Percentiles rank a stretch among this genome's conserved stretches.
These are phyloP conservation scores for Diploptera punctata DNA, from an alignment of 2,888 invertebrate species.

Conservation along the genomic window DNA sequence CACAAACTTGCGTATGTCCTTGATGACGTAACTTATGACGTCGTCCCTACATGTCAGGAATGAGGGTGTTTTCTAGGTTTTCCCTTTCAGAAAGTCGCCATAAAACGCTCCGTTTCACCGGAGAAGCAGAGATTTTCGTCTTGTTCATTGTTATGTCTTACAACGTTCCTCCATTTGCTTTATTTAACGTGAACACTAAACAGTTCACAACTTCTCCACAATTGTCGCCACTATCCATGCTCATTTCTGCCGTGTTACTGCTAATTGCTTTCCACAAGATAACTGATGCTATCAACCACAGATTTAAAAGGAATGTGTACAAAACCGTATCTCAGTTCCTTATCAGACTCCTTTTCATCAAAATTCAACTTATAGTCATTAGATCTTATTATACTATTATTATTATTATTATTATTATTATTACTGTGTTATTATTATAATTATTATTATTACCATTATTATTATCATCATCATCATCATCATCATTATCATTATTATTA, in stretches of 20 bases:
- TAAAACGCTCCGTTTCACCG: conserved; percentile 16
- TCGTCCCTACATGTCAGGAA: neutral
- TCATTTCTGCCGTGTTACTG: neutral
- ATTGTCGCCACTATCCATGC: conserved; percentile 6
- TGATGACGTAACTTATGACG: neutral
- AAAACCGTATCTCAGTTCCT: too few relatives aligned
- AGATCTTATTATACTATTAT: too few relatives aligned
- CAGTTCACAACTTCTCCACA: conserved; percentile 22
- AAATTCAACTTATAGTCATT: too few relatives aligned
- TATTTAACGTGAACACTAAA: conserved; percentile 21
- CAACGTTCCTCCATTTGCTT: conserved; percentile 19
- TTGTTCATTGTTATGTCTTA: conserved; percentile 20
- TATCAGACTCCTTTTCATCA: too few relatives aligned
- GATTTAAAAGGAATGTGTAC: neutral
- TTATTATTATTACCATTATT: too few relatives aligned
- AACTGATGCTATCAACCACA: neutral
- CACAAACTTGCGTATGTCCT: too few relatives aligned
- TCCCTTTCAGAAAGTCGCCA: conserved; percentile 12
- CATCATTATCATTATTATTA: too few relatives aligned
- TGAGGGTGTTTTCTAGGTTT: too few relatives aligned
- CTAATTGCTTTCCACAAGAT: conserved; percentile 1
- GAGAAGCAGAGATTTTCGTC: neutral
- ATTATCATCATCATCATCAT: too few relatives aligned
- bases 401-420: too few relatives aligned
- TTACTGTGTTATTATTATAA: too few relatives aligned